Conservation (phyloP, 2,797 vertebrate genomes). For the Threskiornis aethiopicus region DNA sequence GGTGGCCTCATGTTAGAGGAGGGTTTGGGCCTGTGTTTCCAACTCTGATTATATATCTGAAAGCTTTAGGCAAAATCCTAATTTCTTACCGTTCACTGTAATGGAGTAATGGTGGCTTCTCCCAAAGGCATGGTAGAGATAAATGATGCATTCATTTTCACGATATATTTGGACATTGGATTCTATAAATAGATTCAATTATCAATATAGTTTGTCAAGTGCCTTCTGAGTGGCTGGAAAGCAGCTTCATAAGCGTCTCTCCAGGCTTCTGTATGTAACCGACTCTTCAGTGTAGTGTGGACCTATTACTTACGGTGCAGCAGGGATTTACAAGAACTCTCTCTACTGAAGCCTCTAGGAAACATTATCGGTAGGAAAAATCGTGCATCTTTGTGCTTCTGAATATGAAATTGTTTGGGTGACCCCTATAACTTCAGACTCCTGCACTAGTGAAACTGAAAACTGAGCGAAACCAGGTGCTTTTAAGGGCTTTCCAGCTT, state of each 20-base stretch:
- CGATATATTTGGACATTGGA: not conserved
- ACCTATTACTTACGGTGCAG: not conserved
- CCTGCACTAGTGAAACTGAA: not conserved
- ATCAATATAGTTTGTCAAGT: not conserved
- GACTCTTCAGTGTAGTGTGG: not conserved
- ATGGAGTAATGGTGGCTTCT: not conserved
- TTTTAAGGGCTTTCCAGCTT: not conserved
- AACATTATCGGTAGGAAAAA: not conserved
- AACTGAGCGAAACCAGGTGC: not conserved
- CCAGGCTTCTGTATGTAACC: not conserved
- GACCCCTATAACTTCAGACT: not conserved
- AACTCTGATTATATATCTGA: not conserved
- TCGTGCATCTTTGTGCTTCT: not conserved
- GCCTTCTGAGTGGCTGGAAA: not conserved
- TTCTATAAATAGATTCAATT: conserved; percentile 29
- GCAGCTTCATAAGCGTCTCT: not conserved
- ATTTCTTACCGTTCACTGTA: not conserved
- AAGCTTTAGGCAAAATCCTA: not conserved
- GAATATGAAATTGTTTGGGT: not conserved
- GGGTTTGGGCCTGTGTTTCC: not conserved
- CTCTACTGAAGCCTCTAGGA: not conserved
- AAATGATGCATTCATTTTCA: not conserved
- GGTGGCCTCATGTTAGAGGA: not conserved
- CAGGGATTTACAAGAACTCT: not conserved
- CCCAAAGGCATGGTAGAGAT: not conserved